A percentile compares a stretch with the other conserved stretches of the same genome.
Conservation (phyloP, 2,797 vertebrate genomes). For the Corythornis leucogaster region DNA sequence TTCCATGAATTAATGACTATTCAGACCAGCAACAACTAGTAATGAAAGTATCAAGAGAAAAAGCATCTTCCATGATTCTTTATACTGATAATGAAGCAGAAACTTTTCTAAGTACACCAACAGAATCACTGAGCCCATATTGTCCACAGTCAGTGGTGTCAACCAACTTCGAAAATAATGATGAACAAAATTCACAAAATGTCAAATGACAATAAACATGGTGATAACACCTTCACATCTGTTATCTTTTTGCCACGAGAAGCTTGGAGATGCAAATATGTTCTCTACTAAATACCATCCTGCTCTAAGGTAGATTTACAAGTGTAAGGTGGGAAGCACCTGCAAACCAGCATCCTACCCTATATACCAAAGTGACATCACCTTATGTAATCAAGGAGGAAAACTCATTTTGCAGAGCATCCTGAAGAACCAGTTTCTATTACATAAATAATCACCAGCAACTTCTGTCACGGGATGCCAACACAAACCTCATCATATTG, state of each 20-base stretch:
- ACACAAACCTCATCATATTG: background rate
- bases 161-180: background rate
- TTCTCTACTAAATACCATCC: background rate
- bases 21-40: background rate
- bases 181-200: background rate
- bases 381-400: background rate
- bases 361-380: background rate
- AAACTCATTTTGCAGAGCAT: background rate
- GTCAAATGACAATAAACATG: background rate
- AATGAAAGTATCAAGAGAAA: background rate
- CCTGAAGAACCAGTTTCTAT: background rate
- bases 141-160: background rate
- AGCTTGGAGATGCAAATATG: background rate
- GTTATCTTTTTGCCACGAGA: background rate
- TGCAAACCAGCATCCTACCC: background rate
- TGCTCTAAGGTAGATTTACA: background rate
- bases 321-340: background rate
- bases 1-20: background rate
- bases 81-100: background rate
- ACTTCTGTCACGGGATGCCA: background rate
- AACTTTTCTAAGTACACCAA: background rate
- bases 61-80: background rate
- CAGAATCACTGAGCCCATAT: accelerated
- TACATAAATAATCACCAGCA: background rate
- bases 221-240: background rate